These are phyloP conservation scores for Mystacides longicornis DNA, from an alignment of 2,888 invertebrate genomes.

Conservation along the genomic window DNA sequence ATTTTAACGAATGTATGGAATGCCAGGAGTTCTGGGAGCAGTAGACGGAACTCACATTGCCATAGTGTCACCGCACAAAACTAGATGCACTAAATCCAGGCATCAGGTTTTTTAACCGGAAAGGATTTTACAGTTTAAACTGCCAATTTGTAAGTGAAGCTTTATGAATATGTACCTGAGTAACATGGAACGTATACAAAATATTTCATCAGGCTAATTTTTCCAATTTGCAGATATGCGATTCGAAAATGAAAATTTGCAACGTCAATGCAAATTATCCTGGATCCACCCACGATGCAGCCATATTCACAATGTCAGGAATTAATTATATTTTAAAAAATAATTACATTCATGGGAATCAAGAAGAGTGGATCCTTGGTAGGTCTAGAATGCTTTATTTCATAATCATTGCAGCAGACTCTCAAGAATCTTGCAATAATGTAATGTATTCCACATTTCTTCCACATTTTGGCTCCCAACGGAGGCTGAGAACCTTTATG, in stretches of 20 bases:
- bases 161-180: not conserved
- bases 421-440: no score
- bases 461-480: no score
- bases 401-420: no score
- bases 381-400: no score
- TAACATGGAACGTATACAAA: not conserved
- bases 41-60: constrained; percentile 11
- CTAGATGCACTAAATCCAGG: constrained; percentile 8
- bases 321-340: constrained; percentile 10
- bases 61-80: constrained; percentile 4
- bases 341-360: constrained; percentile 11
- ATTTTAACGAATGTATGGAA: not conserved
- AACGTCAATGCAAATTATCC: constrained; percentile 19
- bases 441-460: no score
- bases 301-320: constrained; percentile 12
- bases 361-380: not conserved
- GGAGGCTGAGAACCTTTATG: no score
- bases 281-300: constrained; percentile 16
- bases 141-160: constrained; percentile 13
- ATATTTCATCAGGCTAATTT: no score
- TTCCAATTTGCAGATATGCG: constrained; percentile 13
- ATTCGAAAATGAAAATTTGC: constrained; percentile 13
- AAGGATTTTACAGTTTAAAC: constrained; percentile 15
- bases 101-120: constrained; percentile 12
- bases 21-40: constrained; percentile 7